Evolutionary conservation across 2,888 invertebrate species (phyloP), one percentile per base, ranked within the genome.

Genomic region (Diarsia rubi): DNA sequence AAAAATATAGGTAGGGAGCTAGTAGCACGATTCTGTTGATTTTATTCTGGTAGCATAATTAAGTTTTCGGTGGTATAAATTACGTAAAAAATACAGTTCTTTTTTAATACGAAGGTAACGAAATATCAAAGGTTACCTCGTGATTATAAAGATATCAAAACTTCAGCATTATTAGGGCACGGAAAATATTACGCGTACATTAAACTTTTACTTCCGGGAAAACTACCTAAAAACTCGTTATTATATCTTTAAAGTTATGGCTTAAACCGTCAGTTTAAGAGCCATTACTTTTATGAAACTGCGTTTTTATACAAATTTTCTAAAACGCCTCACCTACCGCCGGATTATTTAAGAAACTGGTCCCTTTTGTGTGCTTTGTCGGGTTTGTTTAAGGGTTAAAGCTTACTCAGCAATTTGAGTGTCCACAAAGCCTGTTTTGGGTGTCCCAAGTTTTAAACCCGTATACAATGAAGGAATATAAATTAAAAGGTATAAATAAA

Each of bases 321-420:
- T 79, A 82, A 87, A 88, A 82, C 72, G 78, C 71, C 74, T 80
- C 73, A 83, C 82, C 72, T 80, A 76, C 74, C 73, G 73, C 77
- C 67, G 72, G 84, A 87, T 88, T 89, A 89, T 91, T 88, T 90
- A 90, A 90, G 89, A 90, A 91, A 88, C 74, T 83, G 73, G 82
- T 80, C 86, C 87, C 89, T 89, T 91, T 90, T 88, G 81, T 87
- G 76, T 79, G 84, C 82, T 85, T 88, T 82, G 82, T 86, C 79
- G 78, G 79, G 86, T 86, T 87, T 86, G 82, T 88, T 84, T 87
- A 88, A 88, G 87, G 88, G 87, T 89, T 84, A 75, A 85, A 81
- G 89, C 87, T 90, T 87, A 89, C 86, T 79, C 84, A 88, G 86
- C 89, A 85, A 85, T 90, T 90, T 88, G 72, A 81, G 77, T 78